A percentile compares a stretch with the other conserved stretches of the same genome.
phyloP scores from a whole-genome alignment of 2,888 invertebrate species.

The Pantelozetes paolii region DNA sequence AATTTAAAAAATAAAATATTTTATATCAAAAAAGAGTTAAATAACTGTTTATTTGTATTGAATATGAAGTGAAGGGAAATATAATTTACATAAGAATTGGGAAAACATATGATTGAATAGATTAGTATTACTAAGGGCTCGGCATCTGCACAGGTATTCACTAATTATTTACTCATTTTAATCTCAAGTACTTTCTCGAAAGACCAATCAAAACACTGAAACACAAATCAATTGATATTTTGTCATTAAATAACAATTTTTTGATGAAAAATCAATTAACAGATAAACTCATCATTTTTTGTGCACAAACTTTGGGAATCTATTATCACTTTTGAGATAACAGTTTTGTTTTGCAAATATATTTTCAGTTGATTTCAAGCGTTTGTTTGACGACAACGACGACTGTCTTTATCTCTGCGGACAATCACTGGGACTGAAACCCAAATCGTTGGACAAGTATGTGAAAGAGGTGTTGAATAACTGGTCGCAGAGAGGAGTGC shows the following conservation, averaged over 20 bases:
- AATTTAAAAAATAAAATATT: too few relatives aligned
- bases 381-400: slow-evolving; percentile 52
- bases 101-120: background rate
- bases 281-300: too few relatives aligned
- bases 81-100: background rate
- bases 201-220: too few relatives aligned
- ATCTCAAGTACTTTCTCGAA: background rate
- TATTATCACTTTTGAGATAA: too few relatives aligned
- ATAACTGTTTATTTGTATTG: too few relatives aligned
- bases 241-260: too few relatives aligned
- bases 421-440: slow-evolving; percentile 59
- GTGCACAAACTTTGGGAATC: too few relatives aligned
- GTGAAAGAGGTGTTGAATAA: slow-evolving; percentile 55
- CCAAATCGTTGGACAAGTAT: slow-evolving; percentile 53
- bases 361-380: slow-evolving; percentile 50
- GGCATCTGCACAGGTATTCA: background rate
- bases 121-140: background rate
- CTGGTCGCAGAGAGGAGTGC: slow-evolving; percentile 55
- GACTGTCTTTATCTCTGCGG: slow-evolving; percentile 59
- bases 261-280: too few relatives aligned
- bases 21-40: too few relatives aligned
- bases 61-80: background rate
- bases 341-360: background rate
- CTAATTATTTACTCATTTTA: background rate
- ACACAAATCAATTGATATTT: too few relatives aligned